Conservation (phyloP, 1,140 invertebrate genomes). For the Leptopilina boulardi region DNA sequence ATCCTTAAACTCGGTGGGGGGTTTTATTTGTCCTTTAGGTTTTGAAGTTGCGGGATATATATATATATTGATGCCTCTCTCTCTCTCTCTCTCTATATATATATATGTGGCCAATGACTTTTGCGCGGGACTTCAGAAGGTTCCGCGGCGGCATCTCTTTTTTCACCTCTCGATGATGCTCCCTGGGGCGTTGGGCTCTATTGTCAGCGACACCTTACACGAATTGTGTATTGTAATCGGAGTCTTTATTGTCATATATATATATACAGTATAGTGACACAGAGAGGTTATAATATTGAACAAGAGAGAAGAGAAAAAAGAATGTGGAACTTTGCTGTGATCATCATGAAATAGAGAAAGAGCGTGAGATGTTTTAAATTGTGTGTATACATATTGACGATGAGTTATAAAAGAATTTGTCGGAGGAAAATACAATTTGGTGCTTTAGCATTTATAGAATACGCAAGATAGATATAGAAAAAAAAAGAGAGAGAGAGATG, state of each 20-base stretch:
- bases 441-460: background rate
- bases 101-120: background rate
- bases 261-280: background rate
- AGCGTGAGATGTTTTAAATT: conserved; percentile 32
- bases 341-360: background rate
- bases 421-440: background rate
- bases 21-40: background rate
- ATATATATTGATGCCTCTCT: background rate
- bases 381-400: background rate
- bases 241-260: conserved; percentile 22
- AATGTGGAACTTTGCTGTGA: background rate
- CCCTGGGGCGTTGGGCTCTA: background rate
- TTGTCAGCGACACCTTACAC: conserved; percentile 26
- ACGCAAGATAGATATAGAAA: too few relatives aligned
- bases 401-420: background rate
- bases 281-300: background rate
- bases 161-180: background rate
- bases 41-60: background rate
- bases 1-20: conserved; percentile 14
- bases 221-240: conserved; percentile 18
- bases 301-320: background rate
- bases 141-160: background rate
- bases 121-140: conserved; percentile 17
- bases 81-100: background rate
- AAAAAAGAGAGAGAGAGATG: too few relatives aligned